phyloP scores from a whole-genome alignment of 35 echinoderm and acorn worm genomes.

The Apostichopus japonicus region DNA sequence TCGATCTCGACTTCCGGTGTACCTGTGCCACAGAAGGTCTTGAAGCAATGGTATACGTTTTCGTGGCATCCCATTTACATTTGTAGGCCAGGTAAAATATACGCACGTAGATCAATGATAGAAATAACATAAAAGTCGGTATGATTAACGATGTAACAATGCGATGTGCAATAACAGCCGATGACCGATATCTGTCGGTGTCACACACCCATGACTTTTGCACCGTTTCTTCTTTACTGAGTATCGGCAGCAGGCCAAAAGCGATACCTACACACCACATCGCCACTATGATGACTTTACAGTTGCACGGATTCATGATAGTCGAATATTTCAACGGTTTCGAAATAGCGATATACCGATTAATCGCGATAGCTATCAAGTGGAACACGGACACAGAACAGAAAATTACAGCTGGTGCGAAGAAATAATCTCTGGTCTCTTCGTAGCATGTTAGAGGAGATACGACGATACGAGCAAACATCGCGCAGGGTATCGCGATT shows the following conservation, averaged over 20 bases:
- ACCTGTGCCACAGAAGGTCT: background rate
- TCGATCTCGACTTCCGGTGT: background rate
- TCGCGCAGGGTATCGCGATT: constrained; percentile 35
- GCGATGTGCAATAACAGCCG: background rate
- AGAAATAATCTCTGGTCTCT: constrained; percentile 23
- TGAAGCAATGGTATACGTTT: background rate
- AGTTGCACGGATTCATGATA: constrained; percentile 32
- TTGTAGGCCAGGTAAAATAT: constrained; percentile 42
- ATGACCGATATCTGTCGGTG: background rate
- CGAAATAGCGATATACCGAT: constrained; percentile 21
- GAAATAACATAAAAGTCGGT: background rate
- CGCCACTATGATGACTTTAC: background rate
- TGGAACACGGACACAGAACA: constrained; percentile 21
- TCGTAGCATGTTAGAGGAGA: constrained; percentile 3
- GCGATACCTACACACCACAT: constrained; percentile 16
- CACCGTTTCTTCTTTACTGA: background rate
- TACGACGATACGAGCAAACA: constrained; percentile 15
- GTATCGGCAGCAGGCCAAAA: constrained; percentile 20
- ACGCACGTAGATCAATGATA: constrained; percentile 21
- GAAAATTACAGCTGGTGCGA: constrained; percentile 14
- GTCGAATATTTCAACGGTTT: constrained; percentile 4
- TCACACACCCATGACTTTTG: constrained; percentile 17
- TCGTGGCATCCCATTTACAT: background rate
- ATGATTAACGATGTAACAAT: constrained; percentile 1
- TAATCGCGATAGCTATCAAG: constrained; percentile 19